phyloP scores from a whole-genome alignment of 1,140 invertebrate species.

The Lucilia sericata region DNA sequence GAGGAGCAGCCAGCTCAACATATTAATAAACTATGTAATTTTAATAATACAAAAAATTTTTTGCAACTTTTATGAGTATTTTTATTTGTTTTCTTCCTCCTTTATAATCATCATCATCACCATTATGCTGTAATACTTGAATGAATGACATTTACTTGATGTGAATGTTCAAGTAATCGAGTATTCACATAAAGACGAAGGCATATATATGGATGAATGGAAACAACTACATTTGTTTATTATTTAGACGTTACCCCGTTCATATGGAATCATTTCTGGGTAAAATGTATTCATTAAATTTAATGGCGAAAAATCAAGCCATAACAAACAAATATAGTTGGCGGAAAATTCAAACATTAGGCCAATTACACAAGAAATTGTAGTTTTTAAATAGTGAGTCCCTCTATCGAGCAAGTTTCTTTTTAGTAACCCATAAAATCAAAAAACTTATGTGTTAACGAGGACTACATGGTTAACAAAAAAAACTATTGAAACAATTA shows the following conservation, averaged over 20 bases:
- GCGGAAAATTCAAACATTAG: background rate
- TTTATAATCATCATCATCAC: background rate
- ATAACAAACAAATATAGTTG: background rate
- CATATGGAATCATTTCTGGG: background rate
- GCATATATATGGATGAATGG: background rate
- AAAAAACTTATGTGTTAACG: background rate
- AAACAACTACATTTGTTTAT: background rate
- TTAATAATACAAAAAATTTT: too few relatives aligned
- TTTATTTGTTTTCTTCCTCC: background rate
- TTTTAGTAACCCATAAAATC: background rate
- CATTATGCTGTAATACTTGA: background rate
- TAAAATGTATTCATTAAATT: conserved; percentile 10
- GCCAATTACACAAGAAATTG: background rate
- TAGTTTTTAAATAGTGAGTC: background rate
- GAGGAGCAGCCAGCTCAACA: background rate
- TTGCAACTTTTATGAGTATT: background rate
- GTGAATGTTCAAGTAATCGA: background rate
- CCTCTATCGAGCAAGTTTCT: background rate
- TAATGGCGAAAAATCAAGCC: background rate
- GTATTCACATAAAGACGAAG: background rate
- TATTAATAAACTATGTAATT: background rate
- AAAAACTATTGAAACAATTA: too few relatives aligned
- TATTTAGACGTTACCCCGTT: too few relatives aligned
- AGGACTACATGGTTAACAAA: background rate
- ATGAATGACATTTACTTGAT: conserved; percentile 1